Base-by-base conservation (phyloP, 1,140 invertebrate species). In the Panagrolaimus sp. region DNA sequence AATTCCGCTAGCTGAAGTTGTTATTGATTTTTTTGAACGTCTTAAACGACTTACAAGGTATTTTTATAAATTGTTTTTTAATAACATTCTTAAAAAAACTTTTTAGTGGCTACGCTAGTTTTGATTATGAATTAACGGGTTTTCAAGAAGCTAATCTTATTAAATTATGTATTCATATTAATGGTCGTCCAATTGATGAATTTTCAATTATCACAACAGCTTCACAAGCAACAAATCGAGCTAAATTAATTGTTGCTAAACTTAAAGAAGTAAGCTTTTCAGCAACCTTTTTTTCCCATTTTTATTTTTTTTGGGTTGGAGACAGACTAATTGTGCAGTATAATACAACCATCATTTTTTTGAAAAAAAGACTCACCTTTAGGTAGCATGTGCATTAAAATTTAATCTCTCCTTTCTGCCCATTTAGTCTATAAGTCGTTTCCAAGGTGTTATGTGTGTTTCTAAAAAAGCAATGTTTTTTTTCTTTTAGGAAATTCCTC, bases 51-150 rank as follows among this genome's bases (percentile, higher is more conserved):
- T 74, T 13, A 79, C 72, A 7, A 72, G 70, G 70, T 71, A 9
- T 1, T 51, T n/a, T 20, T 23, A 5, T 11, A 16, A 5, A n/a
- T 46, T 46, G 42, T 14, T 9, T 69, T 38, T 27, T 46, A 25
- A 46, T 62, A 8, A 9, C 8, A 96, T 85, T 89, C 89, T 23
- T 75, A 16, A 92, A n/a, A n/a, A n/a, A n/a, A n/a, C n/a, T n/a
- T 13, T 90, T 89, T 16, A 96, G 92, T 1, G 95, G 95, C 11
- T 97, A 93, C 86, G 94, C 92, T 9, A 95, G 92, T 84, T 98
- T 98, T 85, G 94, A 97, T 85, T 98, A 98, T 84, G 92, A 97
- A 85, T 91, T 96, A 84, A 82, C 88, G 81, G 92, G 90, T 14
- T 96, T 91, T 84, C 85, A 91, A 82, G 63, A 83, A 14, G 89